Evolutionary conservation across 1,140 invertebrate genomes (phyloP).

Genomic region (Prorops nasuta): DNA sequence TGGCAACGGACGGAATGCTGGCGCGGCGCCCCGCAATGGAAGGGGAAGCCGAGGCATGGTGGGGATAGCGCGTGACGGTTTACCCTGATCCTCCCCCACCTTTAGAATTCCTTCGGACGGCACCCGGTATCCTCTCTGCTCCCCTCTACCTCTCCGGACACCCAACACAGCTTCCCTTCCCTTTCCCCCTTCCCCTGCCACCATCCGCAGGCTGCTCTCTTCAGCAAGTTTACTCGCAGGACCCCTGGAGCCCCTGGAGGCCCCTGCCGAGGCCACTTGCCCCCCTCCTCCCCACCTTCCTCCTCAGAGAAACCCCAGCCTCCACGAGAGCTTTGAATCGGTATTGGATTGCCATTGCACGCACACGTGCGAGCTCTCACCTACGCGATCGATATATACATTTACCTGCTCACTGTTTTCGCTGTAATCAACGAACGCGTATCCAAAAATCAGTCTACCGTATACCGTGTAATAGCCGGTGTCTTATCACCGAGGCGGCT

Average conservation of each 20-base stretch:
- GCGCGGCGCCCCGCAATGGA: constrained; percentile 25
- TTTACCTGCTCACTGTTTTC: too few species aligned
- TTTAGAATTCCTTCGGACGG: constrained; percentile 42
- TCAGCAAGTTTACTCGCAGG: constrained; percentile 14
- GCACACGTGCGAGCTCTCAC: too few species aligned
- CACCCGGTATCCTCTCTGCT: constrained; percentile 37
- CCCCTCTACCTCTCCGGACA: constrained; percentile 11
- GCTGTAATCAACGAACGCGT: too few species aligned
- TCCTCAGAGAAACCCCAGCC: too few species aligned
- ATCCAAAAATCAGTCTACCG: too few species aligned
- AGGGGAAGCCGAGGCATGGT: constrained; percentile 29
- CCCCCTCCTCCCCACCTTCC: too few species aligned
- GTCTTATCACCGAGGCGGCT: too few species aligned
- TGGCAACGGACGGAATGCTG: constrained; percentile 25
- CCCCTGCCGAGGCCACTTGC: not conserved
- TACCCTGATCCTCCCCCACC: constrained; percentile 46
- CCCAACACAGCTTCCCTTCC: not conserved
- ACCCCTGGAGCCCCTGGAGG: constrained; percentile 18
- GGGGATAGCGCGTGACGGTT: constrained; percentile 52
- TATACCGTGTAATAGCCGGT: too few species aligned
- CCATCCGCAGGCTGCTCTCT: constrained; percentile 4
- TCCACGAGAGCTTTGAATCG: too few species aligned
- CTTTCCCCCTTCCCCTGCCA: not conserved
- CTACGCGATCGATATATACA: too few species aligned
- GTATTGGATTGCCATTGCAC: too few species aligned